Base-by-base conservation (phyloP, 1,140 invertebrate species). In the Adelges cooleyi region DNA sequence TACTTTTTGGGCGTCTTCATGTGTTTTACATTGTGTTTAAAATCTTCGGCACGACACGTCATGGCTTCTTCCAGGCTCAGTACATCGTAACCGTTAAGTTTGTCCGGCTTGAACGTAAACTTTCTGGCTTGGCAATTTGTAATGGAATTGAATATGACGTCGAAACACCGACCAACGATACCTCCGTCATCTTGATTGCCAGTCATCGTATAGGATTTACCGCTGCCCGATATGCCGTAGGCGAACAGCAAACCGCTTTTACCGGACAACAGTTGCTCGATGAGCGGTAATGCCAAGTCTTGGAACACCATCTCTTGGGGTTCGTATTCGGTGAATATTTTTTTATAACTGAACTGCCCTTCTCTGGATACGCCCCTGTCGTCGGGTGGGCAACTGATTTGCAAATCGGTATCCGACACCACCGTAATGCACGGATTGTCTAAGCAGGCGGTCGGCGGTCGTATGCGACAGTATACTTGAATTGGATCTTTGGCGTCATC, bases 151-250 rank as follows among this genome's bases (percentile, higher is more conserved):
- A 98, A 98, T 50, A 98, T 80, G 4, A 91, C 86, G 76, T 97
- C 90, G 4, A 98, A 78, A 74, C 85, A 89, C 42, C 94, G 80
- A 0, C 92, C 80, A 52, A 85, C 75, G 36, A 86, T 77, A 17
- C 83, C 84, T 46, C 76, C 77, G 71, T 84, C 77, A 48, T 75
- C n/a, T 69, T 46, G 40, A 51, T 50, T 69, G 66, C 82, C 92
- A 11, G 86, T 92, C 87, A 98, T 95, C 1, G 94, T 98, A 72
- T 86, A 93, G 0, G 95, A 98, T 78, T 98, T 91, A 0, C 95
- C 95, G 68, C 93, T 96, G 1, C 92, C 92, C 4, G 95, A 98
- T 2, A 98, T 90, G 20, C 95, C 95, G 74, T 98, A 98, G 0
- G 93, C 92, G 73, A 98, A 97, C 6, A 98, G 75, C 20, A 95